Base-by-base conservation (phyloP, 1,140 invertebrate species). In the Sycophila sp. region DNA sequence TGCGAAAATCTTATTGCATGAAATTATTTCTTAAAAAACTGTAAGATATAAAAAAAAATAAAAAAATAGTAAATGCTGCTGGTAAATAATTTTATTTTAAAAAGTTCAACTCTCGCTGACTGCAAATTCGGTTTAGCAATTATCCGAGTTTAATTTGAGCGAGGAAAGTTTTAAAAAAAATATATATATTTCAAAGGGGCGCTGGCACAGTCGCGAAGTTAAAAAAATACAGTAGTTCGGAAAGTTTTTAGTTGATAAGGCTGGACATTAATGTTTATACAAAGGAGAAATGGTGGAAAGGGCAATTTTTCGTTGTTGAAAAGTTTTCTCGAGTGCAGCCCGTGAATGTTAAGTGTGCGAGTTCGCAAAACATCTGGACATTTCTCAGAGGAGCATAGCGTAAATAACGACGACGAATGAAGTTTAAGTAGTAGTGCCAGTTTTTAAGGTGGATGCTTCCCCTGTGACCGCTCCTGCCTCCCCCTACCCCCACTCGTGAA, bases 241-340 rank as follows among this genome's bases (percentile, higher is more conserved):
- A 17, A 15, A 38, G 19, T 65, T 13, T 51, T 26, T 36, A 15
- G 10, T 11, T 64, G 22, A 22, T 22, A 40, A 24, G 19, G n/a
- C 15, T 47, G 2, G 24, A n/a, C 53, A 34, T 19, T 38, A 59
- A 47, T 26, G 28, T 59, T 59, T 47, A 17, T 24, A 49, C 8
- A 34, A 47, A 22, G 17, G 22, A 28, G 26, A 38, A 8, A 19
- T 10, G 15, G 34, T 30, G 28, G n/a, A 24, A 19, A 13, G 4
- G 36, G 36, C 38, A 49, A 34, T 59, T 56, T 64, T 58, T 68
- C 42, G n/a, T 24, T 40, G 24, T n/a, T 59, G 36, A 68, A 68
- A 68, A 49, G 42, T 68, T 68, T n/a, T 22, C 30, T 17, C 15
- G 17, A 55, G 40, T 53, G 47, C 15, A 42, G 32, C n/a, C 1